A percentile compares a stretch with the other conserved stretches of the same genome.
phyloP scores from a whole-genome alignment of 2,113 vertebrate species.

The Podilymbus podiceps region DNA sequence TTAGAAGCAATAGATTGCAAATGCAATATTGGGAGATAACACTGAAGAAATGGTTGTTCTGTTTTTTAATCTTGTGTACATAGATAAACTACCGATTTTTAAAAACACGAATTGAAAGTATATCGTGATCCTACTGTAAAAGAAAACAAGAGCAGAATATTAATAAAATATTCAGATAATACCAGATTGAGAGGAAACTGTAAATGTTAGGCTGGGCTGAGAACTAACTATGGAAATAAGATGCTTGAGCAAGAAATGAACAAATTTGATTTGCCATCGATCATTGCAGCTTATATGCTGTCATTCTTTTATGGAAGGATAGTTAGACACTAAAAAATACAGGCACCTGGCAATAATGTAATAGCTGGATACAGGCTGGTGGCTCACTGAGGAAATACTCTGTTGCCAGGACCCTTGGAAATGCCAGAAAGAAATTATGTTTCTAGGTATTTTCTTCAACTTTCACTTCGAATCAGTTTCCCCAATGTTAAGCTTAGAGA shows the following conservation, averaged over 20 bases:
- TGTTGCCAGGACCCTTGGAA: neutral
- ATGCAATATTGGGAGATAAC: neutral
- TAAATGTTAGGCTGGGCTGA: neutral
- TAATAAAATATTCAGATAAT: neutral
- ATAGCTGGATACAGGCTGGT: neutral
- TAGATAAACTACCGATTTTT: neutral
- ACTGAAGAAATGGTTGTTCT: neutral
- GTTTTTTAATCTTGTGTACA: neutral
- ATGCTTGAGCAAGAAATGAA: neutral
- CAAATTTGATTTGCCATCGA: neutral
- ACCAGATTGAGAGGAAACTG: neutral
- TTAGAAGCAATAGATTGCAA: slow-evolving; percentile 13
- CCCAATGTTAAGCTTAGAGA: neutral
- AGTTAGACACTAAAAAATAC: neutral
- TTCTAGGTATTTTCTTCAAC: neutral
- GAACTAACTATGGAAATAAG: neutral
- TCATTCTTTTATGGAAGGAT: neutral
- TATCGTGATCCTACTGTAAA: neutral
- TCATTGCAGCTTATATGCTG: neutral
- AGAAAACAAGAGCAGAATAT: neutral
- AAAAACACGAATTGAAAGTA: neutral
- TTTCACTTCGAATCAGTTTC: neutral
- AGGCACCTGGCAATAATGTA: neutral
- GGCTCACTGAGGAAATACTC: neutral
- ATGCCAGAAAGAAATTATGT: neutral